Evolutionary conservation across 2,113 vertebrate genomes (phyloP).

Genomic region (Dromaius novaehollandiae): DNA sequence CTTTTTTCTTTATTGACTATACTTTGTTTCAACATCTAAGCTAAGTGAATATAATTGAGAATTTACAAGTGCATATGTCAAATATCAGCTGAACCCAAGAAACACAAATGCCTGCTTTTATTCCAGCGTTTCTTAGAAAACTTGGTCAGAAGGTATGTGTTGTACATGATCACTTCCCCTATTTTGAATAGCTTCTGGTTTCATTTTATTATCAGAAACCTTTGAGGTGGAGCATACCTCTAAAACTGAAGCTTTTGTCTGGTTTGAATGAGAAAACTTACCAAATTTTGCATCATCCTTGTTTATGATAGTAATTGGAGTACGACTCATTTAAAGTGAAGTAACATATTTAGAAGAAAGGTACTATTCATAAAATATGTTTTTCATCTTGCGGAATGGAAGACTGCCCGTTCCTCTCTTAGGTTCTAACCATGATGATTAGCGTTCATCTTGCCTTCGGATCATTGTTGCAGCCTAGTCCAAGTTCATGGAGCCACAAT

Average conservation of each 20-base stretch:
- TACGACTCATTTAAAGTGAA: not conserved
- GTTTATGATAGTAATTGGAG: not conserved
- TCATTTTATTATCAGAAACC: not conserved
- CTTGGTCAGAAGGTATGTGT: not conserved
- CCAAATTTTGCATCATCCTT: not conserved
- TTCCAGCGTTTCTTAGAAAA: not conserved
- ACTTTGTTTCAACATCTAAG: not conserved
- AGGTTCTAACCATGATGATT: not conserved
- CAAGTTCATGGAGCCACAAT: not conserved
- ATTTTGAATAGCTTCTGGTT: not conserved
- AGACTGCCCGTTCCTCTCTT: not conserved
- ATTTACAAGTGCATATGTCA: not conserved
- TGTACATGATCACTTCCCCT: not conserved
- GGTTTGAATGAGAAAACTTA: not conserved
- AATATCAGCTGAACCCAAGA: not conserved
- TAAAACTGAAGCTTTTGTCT: not conserved
- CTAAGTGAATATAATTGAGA: not conserved
- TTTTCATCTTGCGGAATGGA: too few relatives aligned
- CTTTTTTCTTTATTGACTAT: not conserved
- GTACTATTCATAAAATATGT: too few relatives aligned
- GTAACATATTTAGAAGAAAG: not conserved
- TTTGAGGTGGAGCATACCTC: not conserved
- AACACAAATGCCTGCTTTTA: not conserved
- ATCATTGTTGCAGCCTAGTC: not conserved
- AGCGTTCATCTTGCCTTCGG: not conserved